phyloP scores from a whole-genome alignment of 2,113 vertebrate species.

The Acanthochromis polyacanthus region DNA sequence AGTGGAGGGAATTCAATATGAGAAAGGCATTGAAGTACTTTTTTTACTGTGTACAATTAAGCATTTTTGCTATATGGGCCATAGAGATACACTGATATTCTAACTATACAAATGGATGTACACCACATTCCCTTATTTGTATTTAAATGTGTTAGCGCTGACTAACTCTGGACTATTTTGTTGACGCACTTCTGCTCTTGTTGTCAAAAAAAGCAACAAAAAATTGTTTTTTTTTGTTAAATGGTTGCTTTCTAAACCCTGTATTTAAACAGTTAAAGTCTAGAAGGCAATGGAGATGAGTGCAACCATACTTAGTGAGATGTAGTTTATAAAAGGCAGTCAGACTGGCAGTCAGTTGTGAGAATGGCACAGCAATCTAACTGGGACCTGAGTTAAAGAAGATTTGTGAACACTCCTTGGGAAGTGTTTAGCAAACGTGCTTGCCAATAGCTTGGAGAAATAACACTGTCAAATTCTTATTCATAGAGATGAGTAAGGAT shows the following conservation, averaged over 20 bases:
- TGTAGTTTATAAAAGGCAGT: conserved; percentile 37
- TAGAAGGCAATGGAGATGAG: background rate
- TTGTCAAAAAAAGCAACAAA: too few species aligned
- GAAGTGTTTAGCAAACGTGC: conserved; percentile 65
- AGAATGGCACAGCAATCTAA: conserved; percentile 49
- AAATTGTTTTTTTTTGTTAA: conserved; percentile 19
- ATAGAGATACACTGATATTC: too few species aligned
- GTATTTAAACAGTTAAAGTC: conserved; percentile 24
- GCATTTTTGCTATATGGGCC: too few species aligned
- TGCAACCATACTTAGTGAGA: conserved; percentile 10
- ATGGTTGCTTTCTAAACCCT: conserved; percentile 14
- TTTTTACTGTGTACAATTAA: too few species aligned
- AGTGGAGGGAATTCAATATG: too few species aligned
- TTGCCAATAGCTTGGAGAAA: conserved; percentile 53
- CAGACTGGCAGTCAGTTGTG: conserved; percentile 48
- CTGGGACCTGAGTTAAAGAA: conserved; percentile 47
- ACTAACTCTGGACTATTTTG: background rate
- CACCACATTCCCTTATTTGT: background rate
- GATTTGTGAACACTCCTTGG: conserved; percentile 62
- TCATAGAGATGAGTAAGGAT: conserved; percentile 54
- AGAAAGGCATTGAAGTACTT: too few species aligned
- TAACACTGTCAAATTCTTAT: conserved; percentile 70
- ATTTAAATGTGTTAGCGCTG: conserved; percentile 31
- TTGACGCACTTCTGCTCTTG: background rate
- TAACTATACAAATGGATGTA: background rate